phyloP scores from a whole-genome alignment of 2,888 invertebrate species.

The Torymus auratus region DNA sequence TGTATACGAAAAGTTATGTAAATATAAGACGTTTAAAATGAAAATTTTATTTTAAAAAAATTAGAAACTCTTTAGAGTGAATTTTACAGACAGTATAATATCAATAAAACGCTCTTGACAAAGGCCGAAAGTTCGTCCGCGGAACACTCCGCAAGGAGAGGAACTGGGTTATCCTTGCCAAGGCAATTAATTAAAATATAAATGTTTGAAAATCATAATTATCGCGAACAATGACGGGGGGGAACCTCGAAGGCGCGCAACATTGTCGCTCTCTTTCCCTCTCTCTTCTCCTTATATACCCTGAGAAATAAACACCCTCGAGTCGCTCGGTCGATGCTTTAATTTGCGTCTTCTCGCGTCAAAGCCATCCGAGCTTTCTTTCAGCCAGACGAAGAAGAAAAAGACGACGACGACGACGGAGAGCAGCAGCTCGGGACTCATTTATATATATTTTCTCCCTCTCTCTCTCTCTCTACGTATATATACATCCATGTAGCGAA shows the following conservation, averaged over 20 bases:
- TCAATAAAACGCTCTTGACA: too few relatives aligned
- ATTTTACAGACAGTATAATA: too few relatives aligned
- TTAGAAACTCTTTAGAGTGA: too few relatives aligned
- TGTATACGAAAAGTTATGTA: too few relatives aligned
- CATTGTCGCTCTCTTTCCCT: constrained; percentile 4
- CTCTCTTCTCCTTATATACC: too few relatives aligned
- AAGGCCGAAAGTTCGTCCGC: too few relatives aligned
- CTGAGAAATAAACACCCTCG: constrained; percentile 31
- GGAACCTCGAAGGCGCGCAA: neutral
- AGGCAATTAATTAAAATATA: constrained; percentile 40
- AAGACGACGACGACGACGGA: neutral
- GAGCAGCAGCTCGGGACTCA: neutral
- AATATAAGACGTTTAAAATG: too few relatives aligned
- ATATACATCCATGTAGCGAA: too few relatives aligned
- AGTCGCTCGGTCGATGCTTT: constrained; percentile 14
- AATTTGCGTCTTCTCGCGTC: constrained; percentile 41
- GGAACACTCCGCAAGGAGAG: too few relatives aligned
- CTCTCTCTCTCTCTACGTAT: too few relatives aligned
- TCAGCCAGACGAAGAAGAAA: neutral
- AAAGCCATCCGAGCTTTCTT: constrained; percentile 27
- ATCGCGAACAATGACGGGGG: constrained; percentile 21
- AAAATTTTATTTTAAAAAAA: too few relatives aligned
- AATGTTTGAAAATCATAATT: constrained; percentile 39
- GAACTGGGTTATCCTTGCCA: neutral
- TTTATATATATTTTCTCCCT: constrained; percentile 30